Evolutionary conservation across 2,888 invertebrate genomes (phyloP).

Genomic region (Gastrophysa polygoni): DNA sequence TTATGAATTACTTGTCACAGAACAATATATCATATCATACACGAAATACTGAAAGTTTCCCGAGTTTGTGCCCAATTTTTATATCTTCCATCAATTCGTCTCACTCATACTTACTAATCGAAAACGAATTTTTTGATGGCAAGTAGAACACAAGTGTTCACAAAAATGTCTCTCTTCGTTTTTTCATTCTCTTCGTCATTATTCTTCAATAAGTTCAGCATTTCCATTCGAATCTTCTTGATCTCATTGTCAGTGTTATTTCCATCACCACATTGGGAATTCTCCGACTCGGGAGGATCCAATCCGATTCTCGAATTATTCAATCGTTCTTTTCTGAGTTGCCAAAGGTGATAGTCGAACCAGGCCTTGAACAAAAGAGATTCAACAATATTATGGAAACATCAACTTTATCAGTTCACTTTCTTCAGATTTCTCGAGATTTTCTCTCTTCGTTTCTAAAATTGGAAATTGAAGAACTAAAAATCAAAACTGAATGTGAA

Average conservation of each 20-base stretch:
- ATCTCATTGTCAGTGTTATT: not conserved
- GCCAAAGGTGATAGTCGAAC: conserved; percentile 49
- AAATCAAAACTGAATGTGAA: too few species aligned
- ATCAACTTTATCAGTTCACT: too few species aligned
- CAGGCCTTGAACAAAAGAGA: conserved; percentile 31
- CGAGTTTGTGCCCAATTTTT: too few species aligned
- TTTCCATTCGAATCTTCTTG: conserved; percentile 21
- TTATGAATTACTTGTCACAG: too few species aligned
- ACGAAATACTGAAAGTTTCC: too few species aligned
- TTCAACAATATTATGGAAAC: too few species aligned
- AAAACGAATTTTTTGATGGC: conserved; percentile 54
- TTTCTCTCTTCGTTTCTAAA: too few species aligned
- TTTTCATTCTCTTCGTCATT: conserved; percentile 31
- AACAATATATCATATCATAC: too few species aligned
- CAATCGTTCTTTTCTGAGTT: conserved; percentile 47
- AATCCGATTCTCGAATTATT: conserved; percentile 45
- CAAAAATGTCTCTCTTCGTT: conserved; percentile 41
- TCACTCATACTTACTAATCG: conserved; percentile 50
- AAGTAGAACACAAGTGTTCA: conserved; percentile 50
- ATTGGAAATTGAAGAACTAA: too few species aligned
- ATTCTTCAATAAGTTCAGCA: conserved; percentile 32
- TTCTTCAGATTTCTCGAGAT: too few species aligned
- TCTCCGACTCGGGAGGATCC: conserved; percentile 15
- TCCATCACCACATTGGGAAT: conserved; percentile 1
- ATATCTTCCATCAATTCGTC: too few species aligned